Percentiles rank a stretch among this genome's conserved stretches.
These are phyloP conservation scores for Myripristis murdjan DNA, from an alignment of 2,797 vertebrate genomes.

Conservation along the genomic window DNA sequence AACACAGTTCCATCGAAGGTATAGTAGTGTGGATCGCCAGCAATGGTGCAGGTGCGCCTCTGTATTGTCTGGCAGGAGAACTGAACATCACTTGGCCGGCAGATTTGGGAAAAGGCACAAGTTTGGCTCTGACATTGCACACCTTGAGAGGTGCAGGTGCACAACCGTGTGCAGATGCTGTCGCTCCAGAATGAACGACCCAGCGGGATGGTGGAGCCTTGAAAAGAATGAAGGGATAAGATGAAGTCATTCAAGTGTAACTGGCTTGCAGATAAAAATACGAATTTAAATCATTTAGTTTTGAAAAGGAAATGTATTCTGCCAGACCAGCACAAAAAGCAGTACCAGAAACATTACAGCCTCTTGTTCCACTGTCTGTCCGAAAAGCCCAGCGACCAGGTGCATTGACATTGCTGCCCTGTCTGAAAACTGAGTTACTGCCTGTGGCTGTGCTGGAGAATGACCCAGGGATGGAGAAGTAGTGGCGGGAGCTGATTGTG, in stretches of 20 bases:
- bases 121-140: conserved; percentile 63
- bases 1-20: conserved; percentile 77
- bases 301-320: neutral
- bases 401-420: conserved; percentile 72
- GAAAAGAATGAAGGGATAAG: neutral
- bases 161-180: conserved; percentile 64
- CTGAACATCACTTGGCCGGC: conserved; percentile 40
- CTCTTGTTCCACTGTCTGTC: conserved; percentile 41
- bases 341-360: conserved; percentile 69
- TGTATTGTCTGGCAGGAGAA: conserved; percentile 67
- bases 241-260: neutral
- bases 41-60: conserved; percentile 70
- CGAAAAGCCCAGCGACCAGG: conserved; percentile 76
- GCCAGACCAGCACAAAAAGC: too few species aligned
- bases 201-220: conserved; percentile 37
- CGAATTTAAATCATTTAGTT: neutral
- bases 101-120: conserved; percentile 73
- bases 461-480: conserved; percentile 64
- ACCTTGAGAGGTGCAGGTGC: conserved; percentile 64
- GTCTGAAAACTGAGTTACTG: conserved; percentile 5
- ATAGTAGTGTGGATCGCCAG: conserved; percentile 83
- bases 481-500: conserved; percentile 48
- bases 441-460: neutral
- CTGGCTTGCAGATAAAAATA: neutral
- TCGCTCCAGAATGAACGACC: conserved; percentile 77